Conservation (phyloP, 2,888 invertebrate species). For the Hypena proboscidalis region DNA sequence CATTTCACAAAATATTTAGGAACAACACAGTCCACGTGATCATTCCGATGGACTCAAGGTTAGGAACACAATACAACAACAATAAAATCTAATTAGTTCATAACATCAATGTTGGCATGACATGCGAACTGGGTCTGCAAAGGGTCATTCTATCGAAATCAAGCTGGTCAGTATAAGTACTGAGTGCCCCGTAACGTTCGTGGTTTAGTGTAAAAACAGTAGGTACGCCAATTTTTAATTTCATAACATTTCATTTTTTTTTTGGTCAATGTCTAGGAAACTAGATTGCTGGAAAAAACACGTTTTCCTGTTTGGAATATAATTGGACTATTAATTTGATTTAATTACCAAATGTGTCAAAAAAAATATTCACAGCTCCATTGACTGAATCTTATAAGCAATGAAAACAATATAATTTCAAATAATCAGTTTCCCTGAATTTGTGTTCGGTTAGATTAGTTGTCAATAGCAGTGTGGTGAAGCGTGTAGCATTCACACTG, state of each 20-base stretch:
- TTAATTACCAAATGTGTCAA: no score
- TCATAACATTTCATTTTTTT: no score
- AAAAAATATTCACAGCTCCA: no score
- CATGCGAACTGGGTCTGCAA: conserved; percentile 59
- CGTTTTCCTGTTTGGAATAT: no score
- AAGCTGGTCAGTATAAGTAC: conserved; percentile 30
- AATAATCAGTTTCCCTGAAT: conserved; percentile 17
- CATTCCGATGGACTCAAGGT: conserved; percentile 64
- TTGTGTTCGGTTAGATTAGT: conserved; percentile 45
- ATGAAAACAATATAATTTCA: neutral
- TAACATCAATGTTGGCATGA: conserved; percentile 67
- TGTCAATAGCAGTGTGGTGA: conserved; percentile 51
- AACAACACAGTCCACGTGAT: conserved; percentile 56
- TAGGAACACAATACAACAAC: conserved; percentile 63
- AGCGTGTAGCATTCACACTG: conserved; percentile 53
- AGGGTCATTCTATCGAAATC: conserved; percentile 29
- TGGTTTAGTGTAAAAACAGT: conserved; percentile 2
- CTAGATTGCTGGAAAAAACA: no score
- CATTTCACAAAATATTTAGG: conserved; percentile 45
- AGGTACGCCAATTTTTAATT: no score
- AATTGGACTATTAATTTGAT: no score
- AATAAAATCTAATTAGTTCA: conserved; percentile 54
- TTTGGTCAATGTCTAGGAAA: no score
- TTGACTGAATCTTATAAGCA: no score
- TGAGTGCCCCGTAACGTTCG: conserved; percentile 38